Evolutionary conservation across 2,888 invertebrate species (phyloP).

Genomic region (Andrena marginata): DNA sequence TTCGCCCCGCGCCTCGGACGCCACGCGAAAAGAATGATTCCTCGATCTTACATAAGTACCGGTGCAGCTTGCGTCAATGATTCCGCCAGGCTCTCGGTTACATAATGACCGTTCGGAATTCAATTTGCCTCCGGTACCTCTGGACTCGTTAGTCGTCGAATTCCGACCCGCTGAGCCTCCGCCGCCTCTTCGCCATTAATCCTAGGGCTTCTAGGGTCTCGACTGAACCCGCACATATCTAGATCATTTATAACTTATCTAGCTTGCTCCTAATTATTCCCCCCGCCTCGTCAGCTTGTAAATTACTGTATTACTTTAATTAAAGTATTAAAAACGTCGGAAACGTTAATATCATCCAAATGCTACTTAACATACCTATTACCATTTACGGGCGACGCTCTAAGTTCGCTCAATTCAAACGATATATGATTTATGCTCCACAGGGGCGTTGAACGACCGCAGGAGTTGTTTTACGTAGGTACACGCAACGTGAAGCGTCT

Average conservation of each 20-base stretch:
- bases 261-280: neutral
- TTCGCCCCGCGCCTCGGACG: slow-evolving; percentile 29
- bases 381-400: too few species aligned
- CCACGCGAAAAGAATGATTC: slow-evolving; percentile 57
- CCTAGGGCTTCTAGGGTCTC: neutral
- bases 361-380: neutral
- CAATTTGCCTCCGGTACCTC: slow-evolving; percentile 33
- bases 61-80: slow-evolving; percentile 69
- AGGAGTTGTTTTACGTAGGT: too few species aligned
- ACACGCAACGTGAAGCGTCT: too few species aligned
- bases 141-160: slow-evolving; percentile 15
- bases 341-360: neutral
- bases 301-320: neutral
- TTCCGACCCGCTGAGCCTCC: slow-evolving; percentile 5
- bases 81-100: slow-evolving; percentile 57
- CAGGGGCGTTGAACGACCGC: too few species aligned
- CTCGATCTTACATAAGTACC: slow-evolving; percentile 64
- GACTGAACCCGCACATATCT: neutral
- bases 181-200: neutral
- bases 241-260: neutral
- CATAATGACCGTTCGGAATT: slow-evolving; percentile 58
- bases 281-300: neutral
- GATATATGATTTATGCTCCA: too few species aligned
- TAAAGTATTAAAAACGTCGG: neutral
- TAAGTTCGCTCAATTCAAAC: too few species aligned